Conservation (phyloP, 2,113 vertebrate genomes). For the Hemiscyllium ocellatum region DNA sequence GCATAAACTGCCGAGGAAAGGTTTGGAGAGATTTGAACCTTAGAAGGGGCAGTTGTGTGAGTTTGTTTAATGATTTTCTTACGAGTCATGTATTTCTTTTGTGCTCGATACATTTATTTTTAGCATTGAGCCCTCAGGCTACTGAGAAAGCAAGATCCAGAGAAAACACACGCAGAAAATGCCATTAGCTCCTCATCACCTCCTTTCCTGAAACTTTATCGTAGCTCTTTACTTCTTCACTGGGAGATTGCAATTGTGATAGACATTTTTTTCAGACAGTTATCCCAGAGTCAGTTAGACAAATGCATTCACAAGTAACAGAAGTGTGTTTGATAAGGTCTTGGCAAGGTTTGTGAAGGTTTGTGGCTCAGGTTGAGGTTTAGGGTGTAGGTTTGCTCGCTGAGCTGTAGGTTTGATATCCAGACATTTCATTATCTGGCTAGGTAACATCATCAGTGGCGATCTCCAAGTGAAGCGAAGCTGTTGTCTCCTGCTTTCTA, state of each 20-base stretch:
- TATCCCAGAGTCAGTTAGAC: background rate
- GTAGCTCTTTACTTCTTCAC: background rate
- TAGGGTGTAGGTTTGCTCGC: too few relatives aligned
- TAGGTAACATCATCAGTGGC: too few relatives aligned
- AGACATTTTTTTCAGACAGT: background rate
- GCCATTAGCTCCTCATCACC: background rate
- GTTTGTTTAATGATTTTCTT: background rate
- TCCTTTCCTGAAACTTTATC: background rate
- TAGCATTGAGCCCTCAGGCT: background rate
- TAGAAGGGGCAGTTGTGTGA: background rate
- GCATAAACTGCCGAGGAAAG: background rate
- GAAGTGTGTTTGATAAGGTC: background rate
- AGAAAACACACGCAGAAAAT: background rate
- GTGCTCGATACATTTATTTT: background rate
- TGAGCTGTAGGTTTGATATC: too few relatives aligned
- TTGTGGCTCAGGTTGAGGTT: too few relatives aligned
- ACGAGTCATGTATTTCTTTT: background rate
- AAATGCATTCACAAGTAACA: background rate
- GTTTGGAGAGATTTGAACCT: background rate
- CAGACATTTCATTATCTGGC: too few relatives aligned
- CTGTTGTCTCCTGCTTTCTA: too few relatives aligned
- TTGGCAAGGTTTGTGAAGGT: too few relatives aligned
- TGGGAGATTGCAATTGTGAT: too few relatives aligned
- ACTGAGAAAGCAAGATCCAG: background rate
- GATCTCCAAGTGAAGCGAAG: too few relatives aligned